Base-by-base conservation (phyloP, 2,113 vertebrate genomes). In the Catharus fuscescens region DNA sequence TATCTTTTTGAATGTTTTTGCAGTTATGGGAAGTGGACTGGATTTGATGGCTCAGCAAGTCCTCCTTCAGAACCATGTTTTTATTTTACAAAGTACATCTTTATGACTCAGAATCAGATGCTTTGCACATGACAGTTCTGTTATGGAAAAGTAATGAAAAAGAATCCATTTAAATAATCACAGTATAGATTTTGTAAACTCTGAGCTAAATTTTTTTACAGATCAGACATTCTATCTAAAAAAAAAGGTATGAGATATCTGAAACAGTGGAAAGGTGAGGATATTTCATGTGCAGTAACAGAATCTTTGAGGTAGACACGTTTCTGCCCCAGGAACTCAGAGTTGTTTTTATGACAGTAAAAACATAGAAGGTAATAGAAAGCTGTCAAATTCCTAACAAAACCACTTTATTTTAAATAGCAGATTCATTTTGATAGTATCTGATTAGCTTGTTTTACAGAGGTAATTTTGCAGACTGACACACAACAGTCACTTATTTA, bases 51-150 rank as follows among this genome's bases (percentile, higher is more conserved):
- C 44, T 92, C 86, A 80, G 59, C 45, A 69, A 91, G 18, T 65
- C 42, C 54, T 92, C 31, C 65, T 89, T 48, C 73, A 80, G 92
- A 93, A 31, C 6, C 11, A 11, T 70, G 44, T 28, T 88, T 88
- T 77, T 85, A 65, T 87, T 93, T 96, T 80, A 54, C 21, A 73
- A 52, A 93, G 28, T 64, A 70, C 20, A 62, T 90, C 36, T 70
- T 77, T 70, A 80, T 95, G 93, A 91, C 54, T 93, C 89, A 94
- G 20, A 85, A 42, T 92, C 93, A 92, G 60, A 94, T 76, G 85
- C n/a, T 31, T 88, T 76, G 34, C 64, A 85, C 38, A 80, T 90
- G 78, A 69, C 29, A 90, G 74, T 28, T 77, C 74, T 3, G 5
- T 32, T 91, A 24, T 62, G 59, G 20, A 82, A 91, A 85, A 82